Percentiles rank a stretch among this genome's conserved stretches.
These are phyloP conservation scores for Hapalemur alaotrensis DNA, from an alignment of 2,797 vertebrate genomes.

Conservation along the genomic window DNA sequence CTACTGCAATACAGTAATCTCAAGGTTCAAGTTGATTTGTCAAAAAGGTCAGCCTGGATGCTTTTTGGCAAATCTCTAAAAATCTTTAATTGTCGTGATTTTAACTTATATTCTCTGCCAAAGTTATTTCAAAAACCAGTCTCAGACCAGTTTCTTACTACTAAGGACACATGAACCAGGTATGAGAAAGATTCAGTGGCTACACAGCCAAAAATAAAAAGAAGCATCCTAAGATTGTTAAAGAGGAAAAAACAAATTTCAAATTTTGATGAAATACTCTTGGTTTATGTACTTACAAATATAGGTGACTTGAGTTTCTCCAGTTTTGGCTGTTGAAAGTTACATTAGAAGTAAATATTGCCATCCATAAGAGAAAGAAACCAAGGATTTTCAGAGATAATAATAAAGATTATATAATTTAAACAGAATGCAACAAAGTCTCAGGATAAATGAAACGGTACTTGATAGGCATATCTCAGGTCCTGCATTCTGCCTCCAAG, in stretches of 20 bases:
- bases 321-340: neutral
- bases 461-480: neutral
- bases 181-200: neutral
- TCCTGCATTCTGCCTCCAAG: neutral
- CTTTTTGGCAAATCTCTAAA: neutral
- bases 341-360: neutral
- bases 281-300: neutral
- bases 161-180: neutral
- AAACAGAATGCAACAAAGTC: neutral
- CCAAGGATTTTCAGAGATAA: neutral
- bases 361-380: neutral
- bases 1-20: neutral
- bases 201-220: neutral
- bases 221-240: neutral
- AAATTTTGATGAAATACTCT: neutral
- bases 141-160: neutral
- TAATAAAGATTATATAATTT: neutral
- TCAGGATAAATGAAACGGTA: neutral
- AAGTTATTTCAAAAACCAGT: neutral
- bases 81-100: neutral
- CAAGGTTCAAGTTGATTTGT: neutral
- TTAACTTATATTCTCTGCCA: neutral
- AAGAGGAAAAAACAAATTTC: neutral
- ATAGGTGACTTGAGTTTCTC: neutral
- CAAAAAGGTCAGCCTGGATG: neutral